These are phyloP conservation scores for Julus scandinavius DNA, from an alignment of 2,888 invertebrate genomes.

Conservation along the genomic window DNA sequence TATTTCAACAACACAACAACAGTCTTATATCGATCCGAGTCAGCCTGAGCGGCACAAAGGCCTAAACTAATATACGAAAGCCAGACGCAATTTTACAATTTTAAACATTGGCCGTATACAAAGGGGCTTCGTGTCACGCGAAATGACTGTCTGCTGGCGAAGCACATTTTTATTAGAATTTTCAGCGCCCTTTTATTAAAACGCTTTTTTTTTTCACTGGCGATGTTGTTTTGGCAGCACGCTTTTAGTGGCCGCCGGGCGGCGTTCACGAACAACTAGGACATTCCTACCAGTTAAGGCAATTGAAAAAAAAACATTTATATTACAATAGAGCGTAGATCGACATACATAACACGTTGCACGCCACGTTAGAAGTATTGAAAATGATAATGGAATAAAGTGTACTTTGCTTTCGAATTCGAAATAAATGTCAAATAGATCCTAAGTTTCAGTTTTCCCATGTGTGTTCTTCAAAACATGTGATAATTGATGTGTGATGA, in stretches of 20 bases:
- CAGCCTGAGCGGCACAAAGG: slow-evolving; percentile 5
- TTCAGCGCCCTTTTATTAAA: slow-evolving; percentile 21
- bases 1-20: slow-evolving; percentile 42
- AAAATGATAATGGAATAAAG: too few species aligned
- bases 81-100: slow-evolving; percentile 39
- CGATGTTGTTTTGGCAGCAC: background rate
- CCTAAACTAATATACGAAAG: slow-evolving; percentile 19
- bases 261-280: background rate
- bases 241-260: background rate
- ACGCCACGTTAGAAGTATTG: too few species aligned
- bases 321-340: too few species aligned
- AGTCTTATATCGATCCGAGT: slow-evolving; percentile 15
- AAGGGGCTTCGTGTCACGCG: background rate
- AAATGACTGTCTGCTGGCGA: slow-evolving; percentile 4
- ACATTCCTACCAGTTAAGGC: too few species aligned
- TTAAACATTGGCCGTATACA: background rate
- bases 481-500: too few species aligned
- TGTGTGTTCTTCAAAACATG: too few species aligned
- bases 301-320: too few species aligned
- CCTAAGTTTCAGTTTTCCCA: too few species aligned
- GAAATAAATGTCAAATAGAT: too few species aligned
- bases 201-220: background rate
- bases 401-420: too few species aligned
- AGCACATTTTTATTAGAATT: slow-evolving; percentile 29
- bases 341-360: too few species aligned